Evolutionary conservation across 1,140 invertebrate species (phyloP), one percentile per base, ranked within the genome.

Genomic region (Probaryconus sp.): DNA sequence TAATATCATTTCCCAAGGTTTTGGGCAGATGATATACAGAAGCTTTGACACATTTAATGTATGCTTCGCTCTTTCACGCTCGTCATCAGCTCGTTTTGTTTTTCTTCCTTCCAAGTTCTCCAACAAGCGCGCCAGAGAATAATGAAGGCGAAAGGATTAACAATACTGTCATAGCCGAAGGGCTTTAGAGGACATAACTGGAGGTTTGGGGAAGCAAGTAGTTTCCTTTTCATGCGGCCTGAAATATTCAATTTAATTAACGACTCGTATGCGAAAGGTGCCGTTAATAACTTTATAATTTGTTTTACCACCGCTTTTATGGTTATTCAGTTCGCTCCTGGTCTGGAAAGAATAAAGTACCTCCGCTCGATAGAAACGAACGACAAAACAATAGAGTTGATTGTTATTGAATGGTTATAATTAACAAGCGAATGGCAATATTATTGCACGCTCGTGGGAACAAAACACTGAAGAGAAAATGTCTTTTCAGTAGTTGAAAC

Each of bases 251-350:
- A 77, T 67, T 73, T 73, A 70, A 68, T 72, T 72, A 67, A 76
- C 73, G 67, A 71, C 56, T 55, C 50, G 24, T 68, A 58, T 55
- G 60, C 38, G 38, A 77, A 69, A 68, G 43, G 45, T 48, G 68
- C 45, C 63, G 40, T 68, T 77, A 71, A 73, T 65, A 73, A 77
- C 75, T 67, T 77, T 73, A 77, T 70, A 69, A 78, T 78, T 78
- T 74, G 56, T 45, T 70, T 37, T 53, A 10, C 26, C 33, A 56
- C 13, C 10, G 40, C 24, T 67, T 50, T 26, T 31, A 28, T 16
- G 37, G 33, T 58, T 60, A 58, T 58, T 50, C 64, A 58, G 14
- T 60, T 9, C 9, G 21, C 26, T 40, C 16, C 18, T 13, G 38
- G 17, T 45, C 45, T 9, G 30, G 30, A 10, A 48, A 61, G 56